Conservation (phyloP, 2,888 invertebrate species). For the Eristalinus sepulchralis region DNA sequence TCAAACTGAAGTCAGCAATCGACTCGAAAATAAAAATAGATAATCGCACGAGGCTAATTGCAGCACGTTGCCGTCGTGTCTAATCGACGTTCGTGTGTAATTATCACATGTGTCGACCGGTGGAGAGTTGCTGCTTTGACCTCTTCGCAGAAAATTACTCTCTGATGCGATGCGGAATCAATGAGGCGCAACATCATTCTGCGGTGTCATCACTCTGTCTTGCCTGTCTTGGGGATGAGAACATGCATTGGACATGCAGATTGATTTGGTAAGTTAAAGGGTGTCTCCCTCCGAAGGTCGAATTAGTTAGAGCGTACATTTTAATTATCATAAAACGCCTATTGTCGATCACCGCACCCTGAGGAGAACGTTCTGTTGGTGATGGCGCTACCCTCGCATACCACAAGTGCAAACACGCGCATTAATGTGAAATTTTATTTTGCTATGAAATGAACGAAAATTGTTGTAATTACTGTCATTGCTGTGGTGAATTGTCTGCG, state of each 20-base stretch:
- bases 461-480: slow-evolving; percentile 59
- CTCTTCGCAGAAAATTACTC: background rate
- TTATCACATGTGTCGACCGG: background rate
- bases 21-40: background rate
- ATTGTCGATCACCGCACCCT: too few species aligned
- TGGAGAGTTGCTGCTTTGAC: background rate
- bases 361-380: too few species aligned
- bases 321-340: too few species aligned
- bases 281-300: too few species aligned
- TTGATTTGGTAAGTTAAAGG: background rate
- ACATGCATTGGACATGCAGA: background rate
- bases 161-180: background rate
- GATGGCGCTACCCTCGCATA: background rate
- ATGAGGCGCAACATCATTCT: background rate
- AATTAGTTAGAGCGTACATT: too few species aligned
- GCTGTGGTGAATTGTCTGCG: slow-evolving; percentile 38
- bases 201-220: background rate
- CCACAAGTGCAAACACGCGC: background rate
- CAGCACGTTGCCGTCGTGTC: background rate
- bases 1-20: background rate
- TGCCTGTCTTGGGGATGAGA: background rate
- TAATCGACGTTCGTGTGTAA: background rate
- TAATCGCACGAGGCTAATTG: background rate
- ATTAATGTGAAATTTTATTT: slow-evolving; percentile 35
- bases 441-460: slow-evolving; percentile 50